Percentiles rank a stretch among this genome's conserved stretches.
Evolutionary conservation across 1,140 invertebrate species (phyloP).

Genomic region (Charaxes varanes): DNA sequence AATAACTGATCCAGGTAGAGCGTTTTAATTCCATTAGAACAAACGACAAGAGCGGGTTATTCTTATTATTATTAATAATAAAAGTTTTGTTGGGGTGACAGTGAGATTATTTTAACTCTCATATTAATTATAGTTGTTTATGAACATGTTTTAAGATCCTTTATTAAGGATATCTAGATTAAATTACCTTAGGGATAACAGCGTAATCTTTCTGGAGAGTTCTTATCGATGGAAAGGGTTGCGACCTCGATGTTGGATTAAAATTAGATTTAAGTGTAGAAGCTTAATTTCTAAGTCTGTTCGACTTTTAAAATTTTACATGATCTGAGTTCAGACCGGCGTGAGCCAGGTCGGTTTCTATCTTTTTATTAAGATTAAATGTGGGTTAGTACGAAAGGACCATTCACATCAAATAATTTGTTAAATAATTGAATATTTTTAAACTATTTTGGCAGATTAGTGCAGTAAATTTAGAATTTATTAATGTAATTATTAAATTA

Average conservation of each 20-base stretch:
- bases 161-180: conserved; percentile 67
- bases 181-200: conserved; percentile 85
- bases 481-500: no score
- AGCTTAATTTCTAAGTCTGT: conserved; percentile 79
- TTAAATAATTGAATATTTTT: no score
- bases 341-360: conserved; percentile 85
- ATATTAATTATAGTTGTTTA: no score
- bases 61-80: no score
- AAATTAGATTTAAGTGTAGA: conserved; percentile 73
- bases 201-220: conserved; percentile 79
- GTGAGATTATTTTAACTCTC: no score
- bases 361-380: conserved; percentile 56
- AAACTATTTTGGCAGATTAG: no score
- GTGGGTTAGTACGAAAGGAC: conserved; percentile 81
- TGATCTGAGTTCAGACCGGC: conserved; percentile 81
- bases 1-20: no score
- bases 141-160: conserved; percentile 49
- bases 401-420: no score
- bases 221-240: conserved; percentile 79
- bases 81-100: no score
- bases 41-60: no score
- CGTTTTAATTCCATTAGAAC: no score
- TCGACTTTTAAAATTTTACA: conserved; percentile 85
- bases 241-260: conserved; percentile 89
- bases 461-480: no score